These are phyloP conservation scores for Antigone vipio DNA, from an alignment of 2,113 vertebrate species.

Conservation along the genomic window DNA sequence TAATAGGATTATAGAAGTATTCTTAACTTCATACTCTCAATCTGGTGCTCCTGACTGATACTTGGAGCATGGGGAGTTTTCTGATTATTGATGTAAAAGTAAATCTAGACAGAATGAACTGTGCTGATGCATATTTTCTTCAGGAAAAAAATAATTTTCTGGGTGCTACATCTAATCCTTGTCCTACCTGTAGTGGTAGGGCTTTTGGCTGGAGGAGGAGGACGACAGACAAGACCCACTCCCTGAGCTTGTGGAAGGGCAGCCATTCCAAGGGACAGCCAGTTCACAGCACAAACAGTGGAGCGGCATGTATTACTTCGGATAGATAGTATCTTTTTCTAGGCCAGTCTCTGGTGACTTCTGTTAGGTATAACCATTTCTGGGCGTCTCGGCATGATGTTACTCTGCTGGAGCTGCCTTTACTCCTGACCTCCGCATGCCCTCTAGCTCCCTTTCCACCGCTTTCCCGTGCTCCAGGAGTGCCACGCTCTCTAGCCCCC, in stretches of 20 bases:
- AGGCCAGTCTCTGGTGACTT: not conserved
- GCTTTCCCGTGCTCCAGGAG: not conserved
- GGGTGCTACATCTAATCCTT: not conserved
- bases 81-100: not conserved
- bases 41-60: not conserved
- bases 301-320: rapidly evolving
- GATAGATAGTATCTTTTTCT: not conserved
- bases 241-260: not conserved
- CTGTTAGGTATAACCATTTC: not conserved
- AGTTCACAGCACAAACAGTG: not conserved
- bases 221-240: not conserved
- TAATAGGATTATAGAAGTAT: not conserved
- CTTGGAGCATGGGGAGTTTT: not conserved
- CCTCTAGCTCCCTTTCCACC: not conserved
- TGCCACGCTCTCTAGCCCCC: not conserved
- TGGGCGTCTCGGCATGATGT: not conserved
- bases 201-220: not conserved
- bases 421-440: not conserved
- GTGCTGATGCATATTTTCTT: not conserved
- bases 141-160: not conserved
- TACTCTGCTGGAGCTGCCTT: not conserved
- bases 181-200: not conserved
- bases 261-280: rapidly evolving
- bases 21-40: not conserved
- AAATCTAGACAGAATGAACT: not conserved